Evolutionary conservation across 2,113 vertebrate species (phyloP), one percentile per base, ranked within the genome.

Genomic region (Picathartes gymnocephalus): DNA sequence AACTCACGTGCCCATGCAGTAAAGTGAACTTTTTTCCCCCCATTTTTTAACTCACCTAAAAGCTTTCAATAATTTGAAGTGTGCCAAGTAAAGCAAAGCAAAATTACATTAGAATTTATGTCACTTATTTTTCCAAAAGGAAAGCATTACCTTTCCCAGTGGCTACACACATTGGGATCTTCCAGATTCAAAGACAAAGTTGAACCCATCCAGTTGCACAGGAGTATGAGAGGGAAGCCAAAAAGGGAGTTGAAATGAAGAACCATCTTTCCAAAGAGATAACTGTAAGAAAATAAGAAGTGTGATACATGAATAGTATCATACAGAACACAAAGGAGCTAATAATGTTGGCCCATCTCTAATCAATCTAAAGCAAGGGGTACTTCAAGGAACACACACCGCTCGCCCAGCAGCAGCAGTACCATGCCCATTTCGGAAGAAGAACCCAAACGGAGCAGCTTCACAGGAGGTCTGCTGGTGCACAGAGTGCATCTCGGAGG

Each of bases 81-180:
- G 5, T 15, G 13, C 37, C 51, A 58, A 58, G 21, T 56, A 70
- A 79, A 89, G 51, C 19, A 40, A 66, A 86, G 7, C 16, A 72
- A 45, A 78, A 57, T n/a, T 28, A 58, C 30, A 61, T 44, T 6
- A 42, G 37, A 82, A 88, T 53, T 71, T 23, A 8, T 15, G 12
- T 61, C 28, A 53, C 5, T 10, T 69, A 27, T 80, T 88, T 70
- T 74, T 62, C 33, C 70, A 37, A 27, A 91, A 66, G n/a, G 24
- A 66, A 94, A 35, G 25, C 23, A 60, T 98, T 97, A 99, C 99
- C 99, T 99, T 97, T 99, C 99, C 99, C 99, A 99, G 97, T 99
- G 99, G 96, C 99, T 99, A 97, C 99, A 99, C 87, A 99, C 99
- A n/a, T 99, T 99, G 60, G 99, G 99, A 88, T 99, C 99, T 77